Base-by-base conservation (phyloP, 1,140 invertebrate genomes). In the Stratiolaelaps scimitus region DNA sequence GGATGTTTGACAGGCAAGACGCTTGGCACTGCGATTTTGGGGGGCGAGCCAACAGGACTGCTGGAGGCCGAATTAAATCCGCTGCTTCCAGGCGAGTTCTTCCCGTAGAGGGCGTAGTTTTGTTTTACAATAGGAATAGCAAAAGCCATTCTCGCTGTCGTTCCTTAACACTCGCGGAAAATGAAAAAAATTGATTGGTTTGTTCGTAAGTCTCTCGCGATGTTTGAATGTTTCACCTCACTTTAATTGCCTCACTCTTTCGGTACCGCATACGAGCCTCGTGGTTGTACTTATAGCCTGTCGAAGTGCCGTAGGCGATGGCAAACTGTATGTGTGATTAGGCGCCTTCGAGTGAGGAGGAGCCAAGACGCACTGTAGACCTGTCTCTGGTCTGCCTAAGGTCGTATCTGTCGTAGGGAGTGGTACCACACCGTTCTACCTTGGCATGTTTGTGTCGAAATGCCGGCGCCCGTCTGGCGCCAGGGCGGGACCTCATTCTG, bases 101-200 rank as follows among this genome's bases (percentile, higher is more conserved):
- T 60, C 26, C 53, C 53, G 23, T 60, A 60, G 15, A 60, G 53
- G 13, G 53, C n/a, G 53, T 60, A 60, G 53, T 26, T 60, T 34
- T 60, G 53, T 34, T 60, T 60, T 34, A 60, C 53, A 23, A 60
- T 60, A 17, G 53, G 53, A 23, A 60, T 60, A 29, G 53, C 53
- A 10, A 60, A 60, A 2, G 53, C 53, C 53, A 60, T 60, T 60
- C 34, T 34, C n/a, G n/a, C n/a, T n/a, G n/a, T n/a, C n/a, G n/a
- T n/a, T n/a, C n/a, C n/a, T n/a, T n/a, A 10, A 40, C 4, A 10
- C 10, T 10, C 34, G 10, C 34, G 34, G 34, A 6, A 0, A 0
- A 6, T 40, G 34, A 40, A 40, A 40, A 40, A 40, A 40, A 6
- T n/a, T n/a, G n/a, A n/a, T n/a, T 4, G 4, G 34, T 40, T 40